A percentile compares a stretch with the other conserved stretches of the same genome.
phyloP scores from a whole-genome alignment of 2,113 vertebrate genomes.

The Protobothrops flavoviridis region DNA sequence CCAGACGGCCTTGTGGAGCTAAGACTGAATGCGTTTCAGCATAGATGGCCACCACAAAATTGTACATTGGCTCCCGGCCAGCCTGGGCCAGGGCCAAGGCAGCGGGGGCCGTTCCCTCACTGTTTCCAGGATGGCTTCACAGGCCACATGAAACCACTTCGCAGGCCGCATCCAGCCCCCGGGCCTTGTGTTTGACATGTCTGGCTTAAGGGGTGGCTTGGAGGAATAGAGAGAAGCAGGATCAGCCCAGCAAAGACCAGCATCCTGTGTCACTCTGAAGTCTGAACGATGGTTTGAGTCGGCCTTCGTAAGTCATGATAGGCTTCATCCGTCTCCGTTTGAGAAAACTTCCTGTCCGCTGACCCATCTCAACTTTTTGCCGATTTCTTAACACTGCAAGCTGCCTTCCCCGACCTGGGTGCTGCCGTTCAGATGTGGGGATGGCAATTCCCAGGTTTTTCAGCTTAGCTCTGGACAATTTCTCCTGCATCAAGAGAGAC shows the following conservation, averaged over 20 bases:
- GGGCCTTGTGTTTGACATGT: no score
- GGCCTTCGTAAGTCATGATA: not conserved
- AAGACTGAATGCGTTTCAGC: no score
- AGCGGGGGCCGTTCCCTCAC: no score
- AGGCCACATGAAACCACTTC: no score
- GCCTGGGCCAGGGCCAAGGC: no score
- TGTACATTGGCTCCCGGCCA: no score
- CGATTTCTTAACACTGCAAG: not conserved
- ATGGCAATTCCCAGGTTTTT: not conserved
- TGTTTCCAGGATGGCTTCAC: no score
- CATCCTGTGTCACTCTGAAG: not conserved
- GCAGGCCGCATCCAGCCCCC: fast-evolving
- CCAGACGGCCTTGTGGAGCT: no score
- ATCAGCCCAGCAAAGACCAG: not conserved
- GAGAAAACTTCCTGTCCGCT: not conserved
- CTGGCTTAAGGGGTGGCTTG: not conserved
- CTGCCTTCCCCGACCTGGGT: not conserved
- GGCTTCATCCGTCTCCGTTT: not conserved
- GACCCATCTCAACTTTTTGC: not conserved
- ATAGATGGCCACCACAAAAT: no score
- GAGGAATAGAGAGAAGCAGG: not conserved
- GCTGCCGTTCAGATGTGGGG: not conserved
- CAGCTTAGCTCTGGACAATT: not conserved
- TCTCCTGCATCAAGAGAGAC: not conserved
- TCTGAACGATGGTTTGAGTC: not conserved